phyloP scores from a whole-genome alignment of 1,140 invertebrate genomes.

The Drosophila mojavensis region DNA sequence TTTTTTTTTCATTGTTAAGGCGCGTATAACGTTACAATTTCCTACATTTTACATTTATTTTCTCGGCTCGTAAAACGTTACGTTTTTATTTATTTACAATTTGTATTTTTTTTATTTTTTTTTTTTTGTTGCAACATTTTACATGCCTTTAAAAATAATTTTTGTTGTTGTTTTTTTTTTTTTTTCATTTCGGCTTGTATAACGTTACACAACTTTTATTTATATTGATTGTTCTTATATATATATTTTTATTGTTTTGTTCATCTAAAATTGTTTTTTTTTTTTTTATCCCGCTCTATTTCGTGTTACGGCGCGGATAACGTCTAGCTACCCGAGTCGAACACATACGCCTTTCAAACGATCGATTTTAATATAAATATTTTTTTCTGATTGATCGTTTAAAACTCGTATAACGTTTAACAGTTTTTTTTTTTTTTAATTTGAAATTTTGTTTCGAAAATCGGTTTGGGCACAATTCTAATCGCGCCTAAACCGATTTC shows the following conservation, averaged over 20 bases:
- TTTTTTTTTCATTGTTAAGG: slow-evolving; percentile 44
- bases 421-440: slow-evolving; percentile 12
- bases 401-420: slow-evolving; percentile 5
- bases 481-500: slow-evolving; percentile 44
- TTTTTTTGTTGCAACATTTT: slow-evolving; percentile 58
- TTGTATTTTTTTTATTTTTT: slow-evolving; percentile 7
- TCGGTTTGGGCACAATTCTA: slow-evolving; percentile 37
- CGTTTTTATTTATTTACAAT: neutral
- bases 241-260: neutral
- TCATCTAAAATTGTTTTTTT: neutral
- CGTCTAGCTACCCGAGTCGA: slow-evolving; percentile 33
- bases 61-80: slow-evolving; percentile 36
- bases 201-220: slow-evolving; percentile 46
- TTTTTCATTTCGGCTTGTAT: slow-evolving; percentile 43
- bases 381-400: slow-evolving; percentile 28
- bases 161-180: slow-evolving; percentile 8
- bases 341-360: slow-evolving; percentile 25
- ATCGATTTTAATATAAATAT: slow-evolving; percentile 20
- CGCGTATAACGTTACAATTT: slow-evolving; percentile 68
- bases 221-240: neutral
- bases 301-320: slow-evolving; percentile 35
- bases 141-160: slow-evolving; percentile 43
- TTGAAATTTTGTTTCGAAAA: slow-evolving; percentile 34
- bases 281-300: slow-evolving; percentile 18
- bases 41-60: neutral